Evolutionary conservation across 2,113 vertebrate species (phyloP).

Genomic region (Chaenogobius annularis): DNA sequence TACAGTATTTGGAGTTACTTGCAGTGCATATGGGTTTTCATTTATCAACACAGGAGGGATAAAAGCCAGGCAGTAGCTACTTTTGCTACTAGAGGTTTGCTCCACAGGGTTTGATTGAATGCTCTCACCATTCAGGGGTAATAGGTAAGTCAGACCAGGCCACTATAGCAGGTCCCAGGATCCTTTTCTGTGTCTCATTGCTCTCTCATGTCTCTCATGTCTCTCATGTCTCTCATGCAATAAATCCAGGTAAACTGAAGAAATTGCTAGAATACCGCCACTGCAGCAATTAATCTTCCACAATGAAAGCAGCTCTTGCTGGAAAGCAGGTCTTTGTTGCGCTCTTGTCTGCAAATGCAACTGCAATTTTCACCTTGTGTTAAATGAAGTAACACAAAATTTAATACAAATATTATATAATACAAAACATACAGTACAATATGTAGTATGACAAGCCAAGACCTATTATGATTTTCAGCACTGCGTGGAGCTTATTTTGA

Average conservation of each 20-base stretch:
- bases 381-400: background rate
- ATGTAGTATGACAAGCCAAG: no score
- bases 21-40: no score
- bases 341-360: background rate
- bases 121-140: background rate
- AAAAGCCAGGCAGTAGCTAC: background rate
- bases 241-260: background rate
- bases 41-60: background rate
- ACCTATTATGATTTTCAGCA: no score
- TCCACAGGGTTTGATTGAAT: background rate
- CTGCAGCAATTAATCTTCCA: conserved; percentile 4
- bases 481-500: no score
- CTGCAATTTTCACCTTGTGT: background rate
- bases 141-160: conserved; percentile 2
- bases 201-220: conserved; percentile 1
- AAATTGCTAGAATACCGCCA: background rate
- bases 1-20: no score
- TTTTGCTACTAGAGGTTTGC: background rate
- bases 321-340: conserved; percentile 3
- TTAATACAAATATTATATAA: background rate
- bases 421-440: background rate
- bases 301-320: background rate
- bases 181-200: background rate
- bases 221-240: conserved; percentile 3
- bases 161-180: background rate